Conservation (phyloP, 2,113 vertebrate species). For the Scytalopus superciliaris region DNA sequence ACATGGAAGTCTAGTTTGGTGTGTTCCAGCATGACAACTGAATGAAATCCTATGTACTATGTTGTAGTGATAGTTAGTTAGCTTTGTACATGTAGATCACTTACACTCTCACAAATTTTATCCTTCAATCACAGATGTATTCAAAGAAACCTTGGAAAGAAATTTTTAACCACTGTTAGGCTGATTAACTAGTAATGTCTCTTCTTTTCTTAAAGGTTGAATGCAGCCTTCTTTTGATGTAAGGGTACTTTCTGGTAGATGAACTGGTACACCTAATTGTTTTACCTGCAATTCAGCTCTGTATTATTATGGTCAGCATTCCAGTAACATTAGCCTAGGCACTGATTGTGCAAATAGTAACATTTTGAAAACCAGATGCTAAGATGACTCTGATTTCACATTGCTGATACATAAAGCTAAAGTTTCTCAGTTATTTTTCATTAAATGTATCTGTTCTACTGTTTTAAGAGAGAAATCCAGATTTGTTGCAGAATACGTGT, state of each 20-base stretch:
- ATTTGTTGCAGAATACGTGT: background rate
- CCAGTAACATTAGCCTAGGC: background rate
- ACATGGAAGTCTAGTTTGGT: background rate
- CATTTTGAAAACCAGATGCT: background rate
- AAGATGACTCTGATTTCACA: background rate
- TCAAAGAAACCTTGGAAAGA: background rate
- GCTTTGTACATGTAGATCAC: fast-evolving
- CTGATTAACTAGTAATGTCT: background rate
- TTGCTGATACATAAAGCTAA: background rate
- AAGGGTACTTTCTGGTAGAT: background rate
- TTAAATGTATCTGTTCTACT: background rate
- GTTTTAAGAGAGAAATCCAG: background rate
- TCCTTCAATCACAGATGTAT: background rate
- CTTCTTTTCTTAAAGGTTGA: background rate
- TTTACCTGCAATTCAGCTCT: background rate
- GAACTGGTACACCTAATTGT: background rate
- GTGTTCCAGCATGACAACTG: background rate
- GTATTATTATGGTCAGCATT: background rate
- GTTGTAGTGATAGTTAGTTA: background rate
- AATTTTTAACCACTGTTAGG: background rate
- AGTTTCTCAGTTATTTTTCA: background rate
- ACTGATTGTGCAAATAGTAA: background rate
- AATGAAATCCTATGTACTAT: background rate
- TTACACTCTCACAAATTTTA: background rate
- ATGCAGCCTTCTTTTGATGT: background rate